Conservation (phyloP, 1,140 invertebrate genomes). For the Anastrepha ludens region DNA sequence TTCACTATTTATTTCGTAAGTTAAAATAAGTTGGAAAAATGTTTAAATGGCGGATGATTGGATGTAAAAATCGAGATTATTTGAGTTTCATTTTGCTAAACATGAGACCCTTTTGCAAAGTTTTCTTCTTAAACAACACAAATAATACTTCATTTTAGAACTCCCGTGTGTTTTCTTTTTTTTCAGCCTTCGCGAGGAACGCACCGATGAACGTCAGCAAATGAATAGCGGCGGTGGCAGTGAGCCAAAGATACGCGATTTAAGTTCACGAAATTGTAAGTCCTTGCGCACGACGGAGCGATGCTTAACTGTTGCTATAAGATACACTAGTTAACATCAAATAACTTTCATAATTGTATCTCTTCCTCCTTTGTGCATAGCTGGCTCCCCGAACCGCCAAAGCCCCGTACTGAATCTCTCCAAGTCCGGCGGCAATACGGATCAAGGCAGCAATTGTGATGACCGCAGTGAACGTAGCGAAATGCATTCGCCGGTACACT, state of each 20-base stretch:
- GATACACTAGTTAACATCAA: background rate
- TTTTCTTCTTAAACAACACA: too few relatives aligned
- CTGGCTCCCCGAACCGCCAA: constrained; percentile 88
- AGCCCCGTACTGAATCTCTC: constrained; percentile 93
- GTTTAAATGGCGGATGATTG: too few relatives aligned
- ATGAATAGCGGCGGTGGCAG: constrained; percentile 77
- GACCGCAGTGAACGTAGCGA: constrained; percentile 77
- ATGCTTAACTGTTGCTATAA: background rate
- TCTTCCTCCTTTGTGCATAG: background rate
- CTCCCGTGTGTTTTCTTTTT: background rate
- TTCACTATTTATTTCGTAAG: background rate
- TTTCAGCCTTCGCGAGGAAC: constrained; percentile 86
- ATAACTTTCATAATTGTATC: background rate
- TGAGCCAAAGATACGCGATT: constrained; percentile 87
- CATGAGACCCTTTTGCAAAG: too few relatives aligned
- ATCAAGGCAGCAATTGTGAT: constrained; percentile 76
- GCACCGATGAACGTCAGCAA: constrained; percentile 79
- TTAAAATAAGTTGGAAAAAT: too few relatives aligned
- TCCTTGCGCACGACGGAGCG: constrained; percentile 24
- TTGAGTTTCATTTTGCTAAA: too few relatives aligned
- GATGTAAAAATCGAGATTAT: too few relatives aligned
- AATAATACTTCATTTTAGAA: too few relatives aligned
- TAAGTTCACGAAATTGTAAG: constrained; percentile 90
- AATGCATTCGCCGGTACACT: constrained; percentile 75
- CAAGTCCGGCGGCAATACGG: constrained; percentile 81